Percentiles rank a stretch among this genome's conserved stretches.
These are phyloP conservation scores for Macropus fuliginosus DNA, from an alignment of 2,797 vertebrate genomes.

Conservation along the genomic window DNA sequence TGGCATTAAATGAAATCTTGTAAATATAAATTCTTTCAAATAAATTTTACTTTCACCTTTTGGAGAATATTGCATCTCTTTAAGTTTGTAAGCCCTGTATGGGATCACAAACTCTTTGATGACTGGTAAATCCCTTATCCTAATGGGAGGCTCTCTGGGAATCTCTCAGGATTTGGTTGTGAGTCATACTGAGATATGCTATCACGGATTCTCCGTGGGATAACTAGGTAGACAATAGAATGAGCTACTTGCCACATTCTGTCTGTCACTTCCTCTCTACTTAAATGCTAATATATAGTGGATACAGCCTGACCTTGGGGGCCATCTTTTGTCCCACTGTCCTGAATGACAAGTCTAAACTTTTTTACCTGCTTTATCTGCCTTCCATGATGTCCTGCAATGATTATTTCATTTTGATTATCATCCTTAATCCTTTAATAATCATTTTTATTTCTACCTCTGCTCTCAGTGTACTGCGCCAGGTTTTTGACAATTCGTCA, in stretches of 20 bases:
- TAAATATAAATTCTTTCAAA: slow-evolving; percentile 62
- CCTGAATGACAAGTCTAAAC: not conserved
- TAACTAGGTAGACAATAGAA: not conserved
- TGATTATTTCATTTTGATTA: not conserved
- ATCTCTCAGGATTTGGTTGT: not conserved
- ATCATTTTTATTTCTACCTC: not conserved
- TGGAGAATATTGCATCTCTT: not conserved
- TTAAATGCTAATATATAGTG: not conserved
- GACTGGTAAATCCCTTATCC: not conserved
- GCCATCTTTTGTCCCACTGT: not conserved
- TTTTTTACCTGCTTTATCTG: not conserved
- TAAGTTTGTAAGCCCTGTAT: not conserved
- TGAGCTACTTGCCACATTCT: not conserved
- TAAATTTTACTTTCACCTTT: not conserved
- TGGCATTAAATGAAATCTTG: slow-evolving; percentile 68
- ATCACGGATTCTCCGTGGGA: not conserved
- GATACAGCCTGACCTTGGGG: not conserved
- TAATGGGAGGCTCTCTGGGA: not conserved
- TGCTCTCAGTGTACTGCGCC: no score
- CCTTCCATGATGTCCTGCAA: not conserved
- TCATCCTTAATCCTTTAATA: not conserved
- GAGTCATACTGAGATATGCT: not conserved
- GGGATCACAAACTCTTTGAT: not conserved
- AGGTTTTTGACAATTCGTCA: not conserved
- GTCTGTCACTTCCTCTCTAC: not conserved